phyloP scores from a whole-genome alignment of 2,888 invertebrate genomes.

The Petrophora chlorosata region DNA sequence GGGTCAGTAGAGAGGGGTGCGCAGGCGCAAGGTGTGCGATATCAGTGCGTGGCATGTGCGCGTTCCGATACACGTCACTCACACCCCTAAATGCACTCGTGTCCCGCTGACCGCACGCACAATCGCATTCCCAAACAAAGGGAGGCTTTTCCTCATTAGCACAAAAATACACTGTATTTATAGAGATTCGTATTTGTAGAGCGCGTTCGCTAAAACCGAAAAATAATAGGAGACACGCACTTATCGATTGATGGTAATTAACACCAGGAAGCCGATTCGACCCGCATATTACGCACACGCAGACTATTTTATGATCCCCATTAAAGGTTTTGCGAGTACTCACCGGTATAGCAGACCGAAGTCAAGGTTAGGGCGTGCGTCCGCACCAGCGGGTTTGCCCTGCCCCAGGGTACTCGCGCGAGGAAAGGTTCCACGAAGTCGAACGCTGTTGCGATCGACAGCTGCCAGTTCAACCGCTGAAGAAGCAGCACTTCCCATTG shows the following conservation, averaged over 20 bases:
- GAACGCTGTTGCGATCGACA: conserved; percentile 90
- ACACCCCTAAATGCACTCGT: conserved; percentile 48
- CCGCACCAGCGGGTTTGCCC: conserved; percentile 84
- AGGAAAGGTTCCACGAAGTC: conserved; percentile 93
- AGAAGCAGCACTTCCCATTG: conserved; percentile 92
- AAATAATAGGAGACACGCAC: conserved; percentile 41
- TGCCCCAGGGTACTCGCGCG: conserved; percentile 85
- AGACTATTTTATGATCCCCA: conserved; percentile 20
- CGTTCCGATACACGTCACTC: conserved; percentile 73
- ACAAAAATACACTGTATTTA: conserved; percentile 38
- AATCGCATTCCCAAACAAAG: conserved; percentile 64
- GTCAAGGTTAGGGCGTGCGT: conserved; percentile 90
- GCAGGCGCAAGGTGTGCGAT: conserved; percentile 79
- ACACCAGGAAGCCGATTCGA: conserved; percentile 50
- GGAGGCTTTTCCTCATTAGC: conserved; percentile 52
- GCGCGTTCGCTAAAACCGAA: conserved; percentile 13
- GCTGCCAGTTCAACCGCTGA: conserved; percentile 90
- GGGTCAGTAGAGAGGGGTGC: conserved; percentile 72
- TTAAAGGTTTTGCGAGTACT: conserved; percentile 49
- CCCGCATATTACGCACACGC: conserved; percentile 62
- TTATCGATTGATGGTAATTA: conserved; percentile 64
- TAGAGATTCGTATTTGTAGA: conserved; percentile 19
- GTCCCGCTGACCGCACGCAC: conserved; percentile 56
- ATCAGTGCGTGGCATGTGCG: conserved; percentile 78
- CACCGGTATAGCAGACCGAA: conserved; percentile 91